Percentiles rank a stretch among this genome's conserved stretches.
These are phyloP conservation scores for Arctocebus calabarensis DNA, from an alignment of 2,797 vertebrate species.

Conservation along the genomic window DNA sequence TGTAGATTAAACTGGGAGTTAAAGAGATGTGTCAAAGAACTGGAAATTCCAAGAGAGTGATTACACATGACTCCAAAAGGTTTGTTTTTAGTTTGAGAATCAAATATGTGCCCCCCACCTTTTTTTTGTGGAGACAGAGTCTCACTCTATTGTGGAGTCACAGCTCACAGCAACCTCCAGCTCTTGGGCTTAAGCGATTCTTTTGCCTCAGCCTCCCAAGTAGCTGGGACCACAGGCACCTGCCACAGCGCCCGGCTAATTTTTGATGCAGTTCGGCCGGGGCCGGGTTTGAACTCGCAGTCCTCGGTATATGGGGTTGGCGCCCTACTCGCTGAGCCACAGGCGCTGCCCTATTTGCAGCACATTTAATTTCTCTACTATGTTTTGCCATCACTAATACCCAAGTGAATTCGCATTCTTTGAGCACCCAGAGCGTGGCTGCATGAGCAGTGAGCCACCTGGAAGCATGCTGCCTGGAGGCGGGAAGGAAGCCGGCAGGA, in stretches of 20 bases:
- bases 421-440: conserved; percentile 2
- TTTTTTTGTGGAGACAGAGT: no score
- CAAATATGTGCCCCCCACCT: conserved; percentile 1
- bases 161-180: no score
- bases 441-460: background rate
- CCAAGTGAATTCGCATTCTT: conserved; percentile 55
- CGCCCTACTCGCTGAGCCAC: no score
- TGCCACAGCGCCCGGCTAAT: no score
- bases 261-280: no score
- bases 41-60: conserved; percentile 54
- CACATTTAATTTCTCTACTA: conserved; percentile 52
- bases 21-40: conserved; percentile 24
- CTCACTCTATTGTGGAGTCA: no score
- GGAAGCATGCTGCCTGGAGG: conserved; percentile 37
- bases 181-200: no score
- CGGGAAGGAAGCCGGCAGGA: conserved; percentile 23
- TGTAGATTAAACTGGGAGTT: conserved; percentile 54
- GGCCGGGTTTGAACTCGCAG: no score
- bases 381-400: background rate
- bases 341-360: background rate
- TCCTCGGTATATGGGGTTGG: no score
- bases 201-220: no score
- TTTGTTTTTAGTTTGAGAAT: conserved; percentile 59
- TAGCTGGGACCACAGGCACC: no score
- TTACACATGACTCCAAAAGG: conserved; percentile 35